Evolutionary conservation across 30 jellyfish, hydroid and myxozoan genomes (phyloP).

Genomic region (Pelagia noctiluca): DNA sequence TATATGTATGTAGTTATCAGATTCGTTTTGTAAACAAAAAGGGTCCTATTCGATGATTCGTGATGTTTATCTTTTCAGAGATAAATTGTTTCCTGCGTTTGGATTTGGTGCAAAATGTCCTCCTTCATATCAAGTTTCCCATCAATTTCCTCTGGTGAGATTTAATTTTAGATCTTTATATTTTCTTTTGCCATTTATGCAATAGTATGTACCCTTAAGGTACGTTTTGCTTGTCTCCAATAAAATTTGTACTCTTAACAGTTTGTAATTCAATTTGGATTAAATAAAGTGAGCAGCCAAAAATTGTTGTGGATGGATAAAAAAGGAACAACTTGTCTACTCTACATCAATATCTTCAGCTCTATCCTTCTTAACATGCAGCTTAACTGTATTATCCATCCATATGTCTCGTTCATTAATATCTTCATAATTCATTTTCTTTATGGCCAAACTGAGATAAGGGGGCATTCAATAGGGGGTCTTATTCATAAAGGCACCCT

Average conservation of each 20-base stretch:
- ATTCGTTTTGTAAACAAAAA: neutral
- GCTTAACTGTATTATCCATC: no score
- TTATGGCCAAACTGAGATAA: no score
- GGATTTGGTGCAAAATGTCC: slow-evolving; percentile 76
- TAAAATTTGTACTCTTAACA: neutral
- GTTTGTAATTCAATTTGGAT: no score
- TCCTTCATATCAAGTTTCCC: slow-evolving; percentile 56
- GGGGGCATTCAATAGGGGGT: no score
- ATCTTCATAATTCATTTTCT: no score
- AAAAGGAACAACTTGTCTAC: no score
- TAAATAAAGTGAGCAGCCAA: no score
- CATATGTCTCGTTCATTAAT: no score
- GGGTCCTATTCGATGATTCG: neutral
- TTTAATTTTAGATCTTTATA: neutral
- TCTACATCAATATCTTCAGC: no score
- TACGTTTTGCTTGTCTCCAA: neutral
- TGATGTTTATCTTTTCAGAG: slow-evolving; percentile 11
- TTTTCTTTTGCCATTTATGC: neutral
- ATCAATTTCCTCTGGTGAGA: slow-evolving; percentile 71
- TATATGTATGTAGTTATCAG: neutral
- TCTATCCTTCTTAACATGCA: no score
- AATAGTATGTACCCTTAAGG: neutral
- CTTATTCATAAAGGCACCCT: no score
- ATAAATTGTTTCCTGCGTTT: slow-evolving; percentile 71
- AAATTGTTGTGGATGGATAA: no score